phyloP scores from a whole-genome alignment of 2,797 vertebrate genomes.

The Amphiprion clarkii region DNA sequence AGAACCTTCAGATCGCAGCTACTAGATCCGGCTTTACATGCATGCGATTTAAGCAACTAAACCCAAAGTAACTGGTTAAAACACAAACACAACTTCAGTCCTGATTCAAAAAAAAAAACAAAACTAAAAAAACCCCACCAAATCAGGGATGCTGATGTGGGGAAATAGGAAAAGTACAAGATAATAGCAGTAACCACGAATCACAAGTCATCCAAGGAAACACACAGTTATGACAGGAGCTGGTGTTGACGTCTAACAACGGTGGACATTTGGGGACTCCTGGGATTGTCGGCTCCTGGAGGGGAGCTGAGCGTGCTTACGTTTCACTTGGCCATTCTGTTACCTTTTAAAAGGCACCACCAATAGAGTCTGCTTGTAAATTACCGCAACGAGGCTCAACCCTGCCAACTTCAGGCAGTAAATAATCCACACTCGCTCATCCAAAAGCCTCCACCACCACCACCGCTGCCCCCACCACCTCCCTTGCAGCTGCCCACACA shows the following conservation, averaged over 20 bases:
- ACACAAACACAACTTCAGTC: constrained; percentile 13
- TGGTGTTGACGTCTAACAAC: constrained; percentile 52
- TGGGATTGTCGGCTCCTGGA: constrained; percentile 61
- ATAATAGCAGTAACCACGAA: constrained; percentile 31
- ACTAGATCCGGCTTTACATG: neutral
- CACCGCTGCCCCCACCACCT: constrained; percentile 24
- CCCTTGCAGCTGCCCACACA: constrained; percentile 57
- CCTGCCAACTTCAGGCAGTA: constrained; percentile 83
- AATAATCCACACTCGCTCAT: constrained; percentile 80
- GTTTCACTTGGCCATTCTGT: constrained; percentile 80
- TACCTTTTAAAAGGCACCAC: constrained; percentile 83
- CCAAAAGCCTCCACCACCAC: constrained; percentile 66
- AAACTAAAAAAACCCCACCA: constrained; percentile 3
- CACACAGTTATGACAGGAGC: constrained; percentile 46
- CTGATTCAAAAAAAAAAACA: constrained; percentile 10
- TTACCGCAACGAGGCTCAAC: constrained; percentile 79
- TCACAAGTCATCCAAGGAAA: constrained; percentile 39
- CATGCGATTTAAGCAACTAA: constrained; percentile 8
- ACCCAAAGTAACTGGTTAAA: constrained; percentile 10
- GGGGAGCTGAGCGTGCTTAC: constrained; percentile 74
- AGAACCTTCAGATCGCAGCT: constrained; percentile 19
- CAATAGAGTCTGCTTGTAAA: constrained; percentile 82
- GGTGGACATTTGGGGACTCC: constrained; percentile 56
- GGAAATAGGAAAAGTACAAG: constrained; percentile 23
- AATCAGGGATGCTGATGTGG: constrained; percentile 21